A percentile compares a stretch with the other conserved stretches of the same genome.
These are phyloP conservation scores for Athene noctua DNA, from an alignment of 2,113 vertebrate species.

Conservation along the genomic window DNA sequence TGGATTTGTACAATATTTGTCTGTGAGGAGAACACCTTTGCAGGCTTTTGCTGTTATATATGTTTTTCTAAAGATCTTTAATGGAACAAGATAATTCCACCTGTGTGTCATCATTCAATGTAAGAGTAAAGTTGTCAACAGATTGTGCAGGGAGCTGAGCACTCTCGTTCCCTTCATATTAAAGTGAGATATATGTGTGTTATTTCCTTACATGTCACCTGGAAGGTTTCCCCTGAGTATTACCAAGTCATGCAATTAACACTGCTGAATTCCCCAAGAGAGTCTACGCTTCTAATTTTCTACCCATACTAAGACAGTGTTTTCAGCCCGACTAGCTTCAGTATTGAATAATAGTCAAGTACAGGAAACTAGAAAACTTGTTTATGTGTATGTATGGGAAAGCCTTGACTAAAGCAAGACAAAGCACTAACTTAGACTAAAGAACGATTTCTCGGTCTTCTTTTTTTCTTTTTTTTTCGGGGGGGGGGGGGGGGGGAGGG, in stretches of 20 bases:
- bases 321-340: background rate
- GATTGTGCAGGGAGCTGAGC: background rate
- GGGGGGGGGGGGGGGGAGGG: too few relatives aligned
- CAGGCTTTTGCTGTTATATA: background rate
- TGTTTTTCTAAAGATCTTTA: slow-evolving; percentile 14
- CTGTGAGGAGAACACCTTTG: background rate
- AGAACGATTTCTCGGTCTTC: slow-evolving; percentile 6
- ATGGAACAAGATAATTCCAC: slow-evolving; percentile 27
- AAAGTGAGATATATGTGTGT: slow-evolving; percentile 39
- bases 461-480: background rate
- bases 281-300: background rate
- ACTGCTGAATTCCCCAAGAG: background rate
- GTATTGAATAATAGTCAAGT: background rate
- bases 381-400: background rate
- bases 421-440: background rate
- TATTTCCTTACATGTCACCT: slow-evolving; percentile 45
- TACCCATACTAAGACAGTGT: background rate
- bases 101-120: background rate
- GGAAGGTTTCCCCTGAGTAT: slow-evolving; percentile 20
- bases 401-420: background rate
- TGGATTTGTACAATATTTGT: slow-evolving; percentile 1
- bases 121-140: slow-evolving; percentile 12
- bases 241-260: slow-evolving; percentile 33
- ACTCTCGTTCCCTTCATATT: background rate
- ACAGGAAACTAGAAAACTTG: background rate